These are phyloP conservation scores for Bolinopsis microptera DNA, from an alignment of 37 sponge, comb jelly and placozoan species.

Conservation along the genomic window DNA sequence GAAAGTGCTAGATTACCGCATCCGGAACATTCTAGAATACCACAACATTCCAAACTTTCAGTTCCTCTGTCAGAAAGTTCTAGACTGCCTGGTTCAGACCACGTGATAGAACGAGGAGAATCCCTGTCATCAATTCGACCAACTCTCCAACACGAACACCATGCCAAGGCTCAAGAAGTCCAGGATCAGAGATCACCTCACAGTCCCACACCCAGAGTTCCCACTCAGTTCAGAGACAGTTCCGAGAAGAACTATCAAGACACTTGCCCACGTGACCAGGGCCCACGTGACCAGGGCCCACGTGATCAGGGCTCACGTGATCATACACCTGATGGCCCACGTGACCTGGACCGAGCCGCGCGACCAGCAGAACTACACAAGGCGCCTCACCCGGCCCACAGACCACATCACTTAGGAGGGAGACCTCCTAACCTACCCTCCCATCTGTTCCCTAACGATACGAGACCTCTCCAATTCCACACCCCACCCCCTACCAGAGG, in stretches of 20 bases:
- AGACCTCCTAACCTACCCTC: conserved; percentile 26
- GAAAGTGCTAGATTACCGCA: neutral
- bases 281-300: neutral
- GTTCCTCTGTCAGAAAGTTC: neutral
- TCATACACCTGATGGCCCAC: neutral
- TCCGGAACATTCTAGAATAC: neutral
- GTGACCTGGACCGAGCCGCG: neutral
- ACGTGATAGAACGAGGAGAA: neutral
- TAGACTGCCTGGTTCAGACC: neutral
- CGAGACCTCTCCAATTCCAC: conserved; percentile 35
- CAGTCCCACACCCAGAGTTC: too few species aligned
- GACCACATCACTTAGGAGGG: neutral
- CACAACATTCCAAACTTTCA: neutral
- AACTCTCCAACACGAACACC: neutral
- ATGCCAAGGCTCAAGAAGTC: neutral
- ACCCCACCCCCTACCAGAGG: conserved; percentile 26
- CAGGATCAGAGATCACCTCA: neutral
- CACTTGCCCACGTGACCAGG: neutral
- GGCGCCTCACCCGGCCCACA: neutral
- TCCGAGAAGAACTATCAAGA: neutral
- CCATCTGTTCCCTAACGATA: conserved; percentile 41
- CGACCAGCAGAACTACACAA: neutral
- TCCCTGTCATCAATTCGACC: neutral
- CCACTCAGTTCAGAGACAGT: too few species aligned
- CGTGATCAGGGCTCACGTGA: neutral